These are phyloP conservation scores for Regulus satrapa DNA, from an alignment of 2,113 vertebrate genomes.

Conservation along the genomic window DNA sequence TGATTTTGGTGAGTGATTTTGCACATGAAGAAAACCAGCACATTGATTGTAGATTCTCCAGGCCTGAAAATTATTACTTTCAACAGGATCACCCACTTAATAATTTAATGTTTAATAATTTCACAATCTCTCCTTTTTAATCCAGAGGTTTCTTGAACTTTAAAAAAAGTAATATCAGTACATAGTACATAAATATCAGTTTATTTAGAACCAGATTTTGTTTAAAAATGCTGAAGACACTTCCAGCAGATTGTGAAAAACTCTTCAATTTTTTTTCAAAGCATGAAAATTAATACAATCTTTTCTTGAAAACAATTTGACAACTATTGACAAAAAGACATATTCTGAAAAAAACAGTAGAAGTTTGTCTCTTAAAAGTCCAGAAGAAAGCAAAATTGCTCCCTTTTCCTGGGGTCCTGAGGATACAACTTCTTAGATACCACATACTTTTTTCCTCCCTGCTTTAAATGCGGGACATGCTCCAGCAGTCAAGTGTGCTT, in stretches of 20 bases:
- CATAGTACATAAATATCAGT: neutral
- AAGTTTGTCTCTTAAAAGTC: neutral
- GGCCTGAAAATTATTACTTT: neutral
- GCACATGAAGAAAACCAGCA: neutral
- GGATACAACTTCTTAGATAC: neutral
- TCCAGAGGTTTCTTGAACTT: neutral
- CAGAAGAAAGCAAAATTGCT: neutral
- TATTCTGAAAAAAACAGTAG: neutral
- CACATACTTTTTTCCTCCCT: rapidly evolving
- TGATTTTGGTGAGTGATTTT: neutral
- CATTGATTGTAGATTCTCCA: neutral
- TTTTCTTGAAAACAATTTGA: neutral
- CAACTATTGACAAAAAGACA: neutral
- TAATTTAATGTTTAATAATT: neutral
- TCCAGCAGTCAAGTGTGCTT: neutral
- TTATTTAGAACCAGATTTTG: neutral
- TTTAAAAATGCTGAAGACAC: neutral
- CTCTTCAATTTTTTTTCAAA: neutral
- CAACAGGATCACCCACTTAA: neutral
- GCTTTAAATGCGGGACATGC: neutral
- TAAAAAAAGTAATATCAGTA: neutral
- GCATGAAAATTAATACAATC: neutral
- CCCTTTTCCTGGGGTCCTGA: neutral
- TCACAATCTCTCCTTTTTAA: neutral
- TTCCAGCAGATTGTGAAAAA: neutral